These are phyloP conservation scores for Dinomys branickii DNA, from an alignment of 2,113 vertebrate genomes.

Conservation along the genomic window DNA sequence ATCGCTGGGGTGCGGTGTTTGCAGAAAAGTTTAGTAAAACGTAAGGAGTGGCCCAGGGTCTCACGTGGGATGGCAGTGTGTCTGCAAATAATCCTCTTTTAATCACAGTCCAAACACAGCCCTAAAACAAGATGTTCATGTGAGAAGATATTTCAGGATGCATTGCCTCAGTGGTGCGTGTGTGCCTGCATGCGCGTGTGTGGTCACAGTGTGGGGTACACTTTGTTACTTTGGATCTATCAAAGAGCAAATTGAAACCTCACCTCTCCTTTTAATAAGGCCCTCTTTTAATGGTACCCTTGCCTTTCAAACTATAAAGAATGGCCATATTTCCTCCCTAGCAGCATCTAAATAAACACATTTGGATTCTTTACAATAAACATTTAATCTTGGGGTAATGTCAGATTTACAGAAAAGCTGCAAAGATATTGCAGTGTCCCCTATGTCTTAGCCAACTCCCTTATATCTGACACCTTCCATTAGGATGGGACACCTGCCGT, in stretches of 20 bases:
- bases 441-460: neutral
- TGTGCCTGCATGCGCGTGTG: accelerated
- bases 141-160: conserved; percentile 62
- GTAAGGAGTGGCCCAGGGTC: neutral
- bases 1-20: conserved; percentile 27
- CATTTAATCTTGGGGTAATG: neutral
- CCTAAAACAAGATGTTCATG: conserved; percentile 70
- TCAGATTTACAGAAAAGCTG: neutral
- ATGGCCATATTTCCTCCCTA: neutral
- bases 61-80: neutral
- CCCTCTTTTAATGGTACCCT: neutral
- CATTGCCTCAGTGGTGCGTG: neutral
- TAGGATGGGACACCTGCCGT: accelerated
- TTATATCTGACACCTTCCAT: neutral
- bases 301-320: neutral
- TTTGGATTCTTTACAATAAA: neutral
- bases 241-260: conserved; percentile 20
- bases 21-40: conserved; percentile 40
- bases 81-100: conserved; percentile 64
- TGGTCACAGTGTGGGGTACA: neutral
- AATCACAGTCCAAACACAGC: conserved; percentile 54
- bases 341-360: neutral
- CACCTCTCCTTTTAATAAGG: neutral
- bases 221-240: conserved; percentile 19
- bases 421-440: neutral